A percentile compares a stretch with the other conserved stretches of the same genome.
Evolutionary conservation across 2,113 vertebrate genomes (phyloP).

Genomic region (Vombatus ursinus): DNA sequence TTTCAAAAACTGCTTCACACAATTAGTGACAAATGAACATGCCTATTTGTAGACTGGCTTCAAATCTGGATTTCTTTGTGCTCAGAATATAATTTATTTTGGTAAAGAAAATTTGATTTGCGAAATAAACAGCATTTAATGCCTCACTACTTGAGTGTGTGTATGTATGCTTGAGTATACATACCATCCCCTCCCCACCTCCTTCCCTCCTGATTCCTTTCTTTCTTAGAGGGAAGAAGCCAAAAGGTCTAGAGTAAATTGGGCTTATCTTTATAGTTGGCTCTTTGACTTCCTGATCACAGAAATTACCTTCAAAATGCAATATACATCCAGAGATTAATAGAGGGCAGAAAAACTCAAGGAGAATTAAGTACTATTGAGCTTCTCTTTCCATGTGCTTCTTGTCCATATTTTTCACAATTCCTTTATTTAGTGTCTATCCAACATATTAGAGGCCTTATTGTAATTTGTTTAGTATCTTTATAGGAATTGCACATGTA

Average conservation of each 20-base stretch:
- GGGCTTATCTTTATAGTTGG: background rate
- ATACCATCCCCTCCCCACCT: background rate
- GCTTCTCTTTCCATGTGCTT: background rate
- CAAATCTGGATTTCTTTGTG: conserved; percentile 15
- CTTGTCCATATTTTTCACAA: background rate
- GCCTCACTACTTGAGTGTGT: background rate
- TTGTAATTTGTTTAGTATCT: background rate
- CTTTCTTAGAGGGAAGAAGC: background rate
- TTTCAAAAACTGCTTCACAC: conserved; percentile 37
- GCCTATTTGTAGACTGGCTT: background rate
- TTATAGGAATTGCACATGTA: background rate
- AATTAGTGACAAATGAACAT: conserved; percentile 6
- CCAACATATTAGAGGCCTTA: background rate
- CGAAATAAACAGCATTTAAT: background rate
- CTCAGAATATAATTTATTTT: background rate
- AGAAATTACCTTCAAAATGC: background rate
- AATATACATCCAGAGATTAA: background rate
- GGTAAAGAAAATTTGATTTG: background rate
- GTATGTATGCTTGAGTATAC: background rate
- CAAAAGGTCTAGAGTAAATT: background rate
- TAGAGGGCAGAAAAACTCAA: background rate
- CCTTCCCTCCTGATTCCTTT: background rate
- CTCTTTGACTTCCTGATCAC: background rate
- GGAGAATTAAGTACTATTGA: background rate
- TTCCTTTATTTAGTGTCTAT: background rate